phyloP scores from a whole-genome alignment of 1,140 invertebrate genomes.

The Drosophila repleta region DNA sequence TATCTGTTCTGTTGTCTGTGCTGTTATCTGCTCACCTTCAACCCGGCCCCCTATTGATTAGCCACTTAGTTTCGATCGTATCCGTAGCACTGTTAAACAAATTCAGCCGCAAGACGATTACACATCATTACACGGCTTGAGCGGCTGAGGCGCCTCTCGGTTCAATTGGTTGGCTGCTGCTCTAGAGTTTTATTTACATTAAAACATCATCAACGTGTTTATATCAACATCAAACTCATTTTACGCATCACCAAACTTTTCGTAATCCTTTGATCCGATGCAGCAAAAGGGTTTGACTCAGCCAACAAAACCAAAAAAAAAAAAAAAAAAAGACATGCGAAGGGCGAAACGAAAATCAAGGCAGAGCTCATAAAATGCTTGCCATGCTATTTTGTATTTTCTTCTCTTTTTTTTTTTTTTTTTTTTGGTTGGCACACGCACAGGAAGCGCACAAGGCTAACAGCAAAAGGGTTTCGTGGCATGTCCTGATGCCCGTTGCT shows the following conservation, averaged over 20 bases:
- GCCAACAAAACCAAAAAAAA: constrained; percentile 42
- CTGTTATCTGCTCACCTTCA: no score
- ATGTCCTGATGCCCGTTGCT: constrained; percentile 45
- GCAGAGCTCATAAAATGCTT: constrained; percentile 46
- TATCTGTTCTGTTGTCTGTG: no score
- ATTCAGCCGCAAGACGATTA: constrained; percentile 55
- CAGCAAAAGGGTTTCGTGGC: constrained; percentile 62
- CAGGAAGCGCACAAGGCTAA: constrained; percentile 9
- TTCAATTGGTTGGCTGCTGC: constrained; percentile 23
- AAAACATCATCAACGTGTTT: constrained; percentile 82
- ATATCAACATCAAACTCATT: constrained; percentile 83
- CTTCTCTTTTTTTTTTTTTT: constrained; percentile 4
- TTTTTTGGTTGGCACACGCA: not conserved
- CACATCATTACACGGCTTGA: constrained; percentile 67
- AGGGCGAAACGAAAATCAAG: constrained; percentile 31
- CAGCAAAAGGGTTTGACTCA: constrained; percentile 44
- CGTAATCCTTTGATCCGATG: constrained; percentile 80
- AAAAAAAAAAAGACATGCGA: constrained; percentile 27
- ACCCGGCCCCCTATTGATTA: no score
- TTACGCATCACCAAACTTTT: constrained; percentile 81
- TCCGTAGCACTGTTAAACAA: constrained; percentile 12
- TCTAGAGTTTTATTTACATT: constrained; percentile 74
- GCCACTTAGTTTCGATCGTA: constrained; percentile 2
- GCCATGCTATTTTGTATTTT: constrained; percentile 16
- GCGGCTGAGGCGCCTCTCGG: constrained; percentile 1